These are phyloP conservation scores for Porites cylindrica DNA, from an alignment of 92 coral and sea anemone species.

Conservation along the genomic window DNA sequence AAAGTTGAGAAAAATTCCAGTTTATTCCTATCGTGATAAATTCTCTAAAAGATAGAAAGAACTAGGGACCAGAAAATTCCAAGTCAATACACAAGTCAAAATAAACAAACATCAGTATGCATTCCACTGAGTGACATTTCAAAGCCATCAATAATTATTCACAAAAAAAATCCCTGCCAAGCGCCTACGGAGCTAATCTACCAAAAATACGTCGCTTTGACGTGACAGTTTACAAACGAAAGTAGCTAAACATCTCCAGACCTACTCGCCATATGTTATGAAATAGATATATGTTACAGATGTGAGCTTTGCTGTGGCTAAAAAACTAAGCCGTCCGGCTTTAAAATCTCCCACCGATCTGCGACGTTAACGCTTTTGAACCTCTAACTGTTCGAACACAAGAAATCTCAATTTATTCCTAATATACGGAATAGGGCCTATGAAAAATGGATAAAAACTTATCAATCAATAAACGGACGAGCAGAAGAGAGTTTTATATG, in stretches of 20 bases:
- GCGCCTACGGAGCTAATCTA: constrained; percentile 33
- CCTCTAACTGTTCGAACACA: not conserved
- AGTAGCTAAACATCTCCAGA: constrained; percentile 16
- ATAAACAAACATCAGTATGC: not conserved
- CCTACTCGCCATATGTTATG: constrained; percentile 24
- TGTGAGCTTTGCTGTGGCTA: not conserved
- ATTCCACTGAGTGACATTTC: constrained; percentile 34
- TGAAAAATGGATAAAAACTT: not conserved
- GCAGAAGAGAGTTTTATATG: not conserved
- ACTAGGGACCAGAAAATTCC: not conserved
- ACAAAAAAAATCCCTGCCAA: constrained; percentile 35
- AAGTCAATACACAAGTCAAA: not conserved
- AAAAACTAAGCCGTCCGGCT: constrained; percentile 22
- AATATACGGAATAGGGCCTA: not conserved
- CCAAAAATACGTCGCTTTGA: constrained; percentile 27
- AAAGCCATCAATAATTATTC: constrained; percentile 23
- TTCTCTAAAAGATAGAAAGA: not conserved
- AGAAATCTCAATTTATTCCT: not conserved
- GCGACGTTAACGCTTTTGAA: not conserved
- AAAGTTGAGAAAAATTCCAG: not conserved
- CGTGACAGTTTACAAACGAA: constrained; percentile 16
- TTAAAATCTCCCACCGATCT: constrained; percentile 6
- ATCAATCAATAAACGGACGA: not conserved
- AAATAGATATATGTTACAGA: constrained; percentile 11
- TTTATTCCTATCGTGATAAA: not conserved